Evolutionary conservation across 2,113 vertebrate species (phyloP), one percentile per base, ranked within the genome.

Genomic region (Lepus americanus): DNA sequence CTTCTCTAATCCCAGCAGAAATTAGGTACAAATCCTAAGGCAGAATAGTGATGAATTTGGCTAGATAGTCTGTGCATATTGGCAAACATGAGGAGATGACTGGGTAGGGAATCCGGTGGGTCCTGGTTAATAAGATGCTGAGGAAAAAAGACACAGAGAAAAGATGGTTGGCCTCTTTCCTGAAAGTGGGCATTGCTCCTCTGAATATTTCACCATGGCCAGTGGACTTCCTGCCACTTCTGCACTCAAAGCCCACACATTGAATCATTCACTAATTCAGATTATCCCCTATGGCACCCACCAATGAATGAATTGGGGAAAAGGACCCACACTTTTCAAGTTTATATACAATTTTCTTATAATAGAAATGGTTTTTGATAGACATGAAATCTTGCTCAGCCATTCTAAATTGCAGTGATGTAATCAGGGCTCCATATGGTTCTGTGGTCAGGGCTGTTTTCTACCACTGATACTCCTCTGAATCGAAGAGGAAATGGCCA

Each of bases 361-460:
- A 94, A 29, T 10, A 90, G 86, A 96, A 88, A 55, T 59, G 70
- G 19, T 4, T 39, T 73, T 64, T 2, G 2, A 78, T 76, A 39
- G 44, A 66, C 3, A 29, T 51, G 69, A 83, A 61, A 66, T 91
- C 20, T 69, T 64, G 5, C 49, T 16, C 5, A 36, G 70, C 36
- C 10, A 64, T 31, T 39, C 19, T 66, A 61, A 82, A 55, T 16
- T 31, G 12, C 23, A 51, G 2, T 51, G 77, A 55, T 84, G 20
- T 31, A 67, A 20, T 78, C 64, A n/a, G 63, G 73, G 23, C 3
- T 53, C 25, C 20, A 87, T 76, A 49, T 69, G n/a, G n/a, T 67
- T 12, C 6, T 31, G 9, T 64, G 77, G 39, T 88, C 9, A 61
- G 11, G 39, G 29, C 1, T 82, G 29, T 36, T 63, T 91, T 95